A percentile compares a stretch with the other conserved stretches of the same genome.
These are phyloP conservation scores for Dallia pectoralis DNA, from an alignment of 2,797 vertebrate genomes.

Conservation along the genomic window DNA sequence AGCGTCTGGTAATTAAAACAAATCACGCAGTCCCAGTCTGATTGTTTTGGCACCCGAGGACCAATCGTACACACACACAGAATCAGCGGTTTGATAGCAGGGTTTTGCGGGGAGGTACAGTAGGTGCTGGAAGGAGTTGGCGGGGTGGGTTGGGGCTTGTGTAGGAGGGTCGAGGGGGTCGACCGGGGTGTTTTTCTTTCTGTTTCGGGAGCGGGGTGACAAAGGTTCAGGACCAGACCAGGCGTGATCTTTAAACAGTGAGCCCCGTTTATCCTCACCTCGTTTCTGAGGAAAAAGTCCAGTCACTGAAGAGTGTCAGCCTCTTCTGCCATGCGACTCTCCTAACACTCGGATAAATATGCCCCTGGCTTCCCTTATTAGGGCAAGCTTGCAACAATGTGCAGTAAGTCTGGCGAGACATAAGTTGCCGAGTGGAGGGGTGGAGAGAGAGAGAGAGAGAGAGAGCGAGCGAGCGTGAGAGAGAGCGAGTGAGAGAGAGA, in stretches of 20 bases:
- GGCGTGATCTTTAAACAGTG: constrained; percentile 89
- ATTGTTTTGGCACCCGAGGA: constrained; percentile 96
- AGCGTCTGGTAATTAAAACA: constrained; percentile 96
- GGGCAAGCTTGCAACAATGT: constrained; percentile 79
- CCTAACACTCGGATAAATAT: constrained; percentile 73
- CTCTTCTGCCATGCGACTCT: constrained; percentile 67
- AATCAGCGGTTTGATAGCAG: constrained; percentile 95
- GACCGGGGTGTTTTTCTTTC: constrained; percentile 12
- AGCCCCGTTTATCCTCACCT: constrained; percentile 67
- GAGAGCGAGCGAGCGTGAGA: constrained; percentile 38
- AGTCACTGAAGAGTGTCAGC: constrained; percentile 67
- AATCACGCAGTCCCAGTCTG: constrained; percentile 92
- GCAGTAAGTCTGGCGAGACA: constrained; percentile 77
- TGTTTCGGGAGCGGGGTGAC: constrained; percentile 73
- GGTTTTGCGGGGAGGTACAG: constrained; percentile 75
- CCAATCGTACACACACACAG: constrained; percentile 95
- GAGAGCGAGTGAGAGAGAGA: constrained; percentile 57
- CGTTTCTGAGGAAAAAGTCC: constrained; percentile 41
- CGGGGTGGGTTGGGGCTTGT: constrained; percentile 43
- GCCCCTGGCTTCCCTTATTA: constrained; percentile 81
- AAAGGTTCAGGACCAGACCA: constrained; percentile 88
- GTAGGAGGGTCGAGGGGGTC: constrained; percentile 66
- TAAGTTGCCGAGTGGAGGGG: constrained; percentile 70
- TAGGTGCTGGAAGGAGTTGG: constrained; percentile 20
- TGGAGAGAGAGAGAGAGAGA: background rate